Evolutionary conservation across 1,140 invertebrate species (phyloP).

Genomic region (Temnothorax curvispinosus): DNA sequence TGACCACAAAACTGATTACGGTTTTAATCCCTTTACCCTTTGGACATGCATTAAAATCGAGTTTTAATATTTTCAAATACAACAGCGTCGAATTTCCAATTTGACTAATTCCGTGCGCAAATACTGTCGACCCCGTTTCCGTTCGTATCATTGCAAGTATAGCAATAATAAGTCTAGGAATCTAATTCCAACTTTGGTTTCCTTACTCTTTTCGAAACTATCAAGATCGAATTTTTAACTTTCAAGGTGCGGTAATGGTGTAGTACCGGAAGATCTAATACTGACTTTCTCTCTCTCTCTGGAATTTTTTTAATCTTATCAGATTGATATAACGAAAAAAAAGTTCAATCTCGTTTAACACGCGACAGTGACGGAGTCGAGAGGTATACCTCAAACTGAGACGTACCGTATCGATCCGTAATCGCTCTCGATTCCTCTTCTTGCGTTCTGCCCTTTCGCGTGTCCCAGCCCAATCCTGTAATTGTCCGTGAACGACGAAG

Average conservation of each 20-base stretch:
- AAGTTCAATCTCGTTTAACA: constrained; percentile 22
- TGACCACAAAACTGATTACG: too few species aligned
- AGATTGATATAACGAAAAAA: neutral
- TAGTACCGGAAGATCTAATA: constrained; percentile 11
- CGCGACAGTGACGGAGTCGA: constrained; percentile 9
- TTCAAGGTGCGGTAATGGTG: neutral
- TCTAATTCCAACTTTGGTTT: constrained; percentile 28
- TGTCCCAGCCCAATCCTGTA: neutral
- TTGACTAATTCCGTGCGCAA: neutral
- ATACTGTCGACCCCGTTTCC: neutral
- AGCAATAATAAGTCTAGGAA: neutral
- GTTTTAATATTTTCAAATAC: neutral
- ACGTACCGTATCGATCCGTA: constrained; percentile 51
- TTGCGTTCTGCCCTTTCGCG: constrained; percentile 25
- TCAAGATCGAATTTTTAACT: constrained; percentile 16
- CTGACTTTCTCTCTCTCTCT: neutral
- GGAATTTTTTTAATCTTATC: constrained; percentile 15
- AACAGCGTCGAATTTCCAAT: neutral
- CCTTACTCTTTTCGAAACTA: constrained; percentile 1
- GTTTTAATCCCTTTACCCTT: too few species aligned
- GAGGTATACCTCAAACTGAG: constrained; percentile 12
- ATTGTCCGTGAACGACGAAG: constrained; percentile 28
- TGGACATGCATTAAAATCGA: neutral
- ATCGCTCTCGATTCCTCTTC: constrained; percentile 30
- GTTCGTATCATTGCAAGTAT: neutral